phyloP scores from a whole-genome alignment of 2,888 invertebrate genomes.

The Ethmia dodecea region DNA sequence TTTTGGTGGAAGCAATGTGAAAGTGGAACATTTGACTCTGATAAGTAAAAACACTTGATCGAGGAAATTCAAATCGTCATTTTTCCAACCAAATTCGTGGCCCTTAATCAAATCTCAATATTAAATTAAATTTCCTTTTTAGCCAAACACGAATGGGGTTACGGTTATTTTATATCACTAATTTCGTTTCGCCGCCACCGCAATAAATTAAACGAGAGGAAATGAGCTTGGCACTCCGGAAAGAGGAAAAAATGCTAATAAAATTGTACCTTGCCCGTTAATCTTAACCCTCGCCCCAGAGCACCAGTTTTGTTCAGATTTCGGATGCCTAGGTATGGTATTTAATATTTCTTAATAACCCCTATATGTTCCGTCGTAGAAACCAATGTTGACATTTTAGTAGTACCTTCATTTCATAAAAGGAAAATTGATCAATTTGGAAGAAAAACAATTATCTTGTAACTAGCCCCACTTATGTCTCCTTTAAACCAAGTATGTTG shows the following conservation, averaged over 20 bases:
- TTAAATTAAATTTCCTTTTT: constrained; percentile 40
- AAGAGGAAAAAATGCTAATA: constrained; percentile 72
- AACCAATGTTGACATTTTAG: too few relatives aligned
- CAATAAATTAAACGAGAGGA: constrained; percentile 65
- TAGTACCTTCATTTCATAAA: too few relatives aligned
- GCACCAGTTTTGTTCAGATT: constrained; percentile 56
- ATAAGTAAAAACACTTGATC: too few relatives aligned
- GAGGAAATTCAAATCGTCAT: too few relatives aligned
- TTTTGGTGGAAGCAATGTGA: too few relatives aligned
- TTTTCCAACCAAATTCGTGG: not conserved
- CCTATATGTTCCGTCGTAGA: too few relatives aligned
- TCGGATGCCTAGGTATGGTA: constrained; percentile 33
- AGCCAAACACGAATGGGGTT: constrained; percentile 40
- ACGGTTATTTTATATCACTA: constrained; percentile 62
- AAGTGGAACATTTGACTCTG: too few relatives aligned
- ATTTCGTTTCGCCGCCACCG: constrained; percentile 53
- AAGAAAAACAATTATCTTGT: too few relatives aligned
- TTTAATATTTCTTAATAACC: constrained; percentile 41
- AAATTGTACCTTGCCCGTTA: constrained; percentile 67
- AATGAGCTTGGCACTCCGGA: constrained; percentile 63
- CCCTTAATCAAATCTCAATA: constrained; percentile 36
- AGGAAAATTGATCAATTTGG: too few relatives aligned
- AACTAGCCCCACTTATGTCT: too few relatives aligned
- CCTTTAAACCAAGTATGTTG: too few relatives aligned
- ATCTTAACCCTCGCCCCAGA: constrained; percentile 55